Evolutionary conservation across 2,888 invertebrate genomes (phyloP).

Genomic region (Netelia inedita): DNA sequence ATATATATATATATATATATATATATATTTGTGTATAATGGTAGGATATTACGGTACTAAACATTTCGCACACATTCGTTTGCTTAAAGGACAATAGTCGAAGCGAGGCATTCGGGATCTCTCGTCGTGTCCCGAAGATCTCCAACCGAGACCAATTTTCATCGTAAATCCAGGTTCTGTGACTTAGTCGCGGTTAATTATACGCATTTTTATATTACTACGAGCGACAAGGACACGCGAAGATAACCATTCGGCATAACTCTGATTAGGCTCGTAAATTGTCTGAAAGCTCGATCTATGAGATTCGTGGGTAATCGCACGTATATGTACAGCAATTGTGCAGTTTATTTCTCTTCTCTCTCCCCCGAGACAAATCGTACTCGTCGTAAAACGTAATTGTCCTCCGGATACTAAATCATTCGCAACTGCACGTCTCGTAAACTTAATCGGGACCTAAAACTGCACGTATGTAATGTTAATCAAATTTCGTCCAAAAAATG

Average conservation of each 20-base stretch:
- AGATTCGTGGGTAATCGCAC: neutral
- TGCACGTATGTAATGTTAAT: neutral
- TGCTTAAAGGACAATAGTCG: conserved; percentile 42
- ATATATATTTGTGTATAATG: neutral
- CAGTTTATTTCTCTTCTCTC: neutral
- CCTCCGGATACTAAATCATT: conserved; percentile 20
- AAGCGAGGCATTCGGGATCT: conserved; percentile 52
- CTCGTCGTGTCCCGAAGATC: conserved; percentile 28
- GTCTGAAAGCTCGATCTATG: conserved; percentile 42
- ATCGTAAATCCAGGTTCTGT: conserved; percentile 36
- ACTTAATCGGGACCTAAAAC: neutral
- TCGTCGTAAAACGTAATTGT: conserved; percentile 32
- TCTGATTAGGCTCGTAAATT: conserved; percentile 38
- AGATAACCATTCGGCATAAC: conserved; percentile 30
- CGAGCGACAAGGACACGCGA: conserved; percentile 60
- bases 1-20: conserved; percentile 6
- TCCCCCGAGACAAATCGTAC: conserved; percentile 1
- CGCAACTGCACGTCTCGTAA: neutral
- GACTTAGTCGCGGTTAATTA: conserved; percentile 53
- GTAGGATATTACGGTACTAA: conserved; percentile 9
- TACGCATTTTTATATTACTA: conserved; percentile 56
- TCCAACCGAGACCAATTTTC: neutral
- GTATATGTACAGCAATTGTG: neutral
- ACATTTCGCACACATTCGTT: conserved; percentile 46
- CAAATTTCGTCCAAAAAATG: conserved; percentile 15